Evolutionary conservation across 2,113 vertebrate species (phyloP).

Genomic region (Rhinoptilus africanus): DNA sequence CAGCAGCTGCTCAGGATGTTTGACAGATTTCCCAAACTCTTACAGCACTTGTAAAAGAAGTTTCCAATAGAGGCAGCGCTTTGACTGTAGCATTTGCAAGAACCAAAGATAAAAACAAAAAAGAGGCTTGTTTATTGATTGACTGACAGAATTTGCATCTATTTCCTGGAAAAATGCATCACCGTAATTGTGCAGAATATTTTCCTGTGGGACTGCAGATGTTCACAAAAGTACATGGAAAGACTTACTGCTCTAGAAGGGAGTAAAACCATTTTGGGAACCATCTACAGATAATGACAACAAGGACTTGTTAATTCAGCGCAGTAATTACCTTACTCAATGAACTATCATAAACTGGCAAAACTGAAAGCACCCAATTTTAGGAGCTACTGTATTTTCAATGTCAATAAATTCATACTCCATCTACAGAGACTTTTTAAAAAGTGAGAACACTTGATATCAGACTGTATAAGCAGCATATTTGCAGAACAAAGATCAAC

Average conservation of each 20-base stretch:
- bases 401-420: neutral
- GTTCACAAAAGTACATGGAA: neutral
- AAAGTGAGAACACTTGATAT: neutral
- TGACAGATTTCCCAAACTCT: constrained; percentile 73
- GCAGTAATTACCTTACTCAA: neutral
- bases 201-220: neutral
- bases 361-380: neutral
- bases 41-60: constrained; percentile 73
- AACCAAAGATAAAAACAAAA: neutral
- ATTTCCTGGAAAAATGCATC: constrained; percentile 31
- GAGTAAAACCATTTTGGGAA: neutral
- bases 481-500: neutral
- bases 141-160: neutral
- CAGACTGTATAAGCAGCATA: neutral
- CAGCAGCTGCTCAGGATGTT: constrained; percentile 68
- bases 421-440: neutral
- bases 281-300: neutral
- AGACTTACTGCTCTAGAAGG: neutral
- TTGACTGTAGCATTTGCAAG: neutral
- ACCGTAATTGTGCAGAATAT: neutral
- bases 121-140: neutral
- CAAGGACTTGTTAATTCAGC: neutral
- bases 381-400: neutral
- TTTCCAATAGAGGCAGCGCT: constrained; percentile 74
- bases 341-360: neutral